These are phyloP conservation scores for Gonioctena quinquepunctata DNA, from an alignment of 1,140 invertebrate genomes.

Conservation along the genomic window DNA sequence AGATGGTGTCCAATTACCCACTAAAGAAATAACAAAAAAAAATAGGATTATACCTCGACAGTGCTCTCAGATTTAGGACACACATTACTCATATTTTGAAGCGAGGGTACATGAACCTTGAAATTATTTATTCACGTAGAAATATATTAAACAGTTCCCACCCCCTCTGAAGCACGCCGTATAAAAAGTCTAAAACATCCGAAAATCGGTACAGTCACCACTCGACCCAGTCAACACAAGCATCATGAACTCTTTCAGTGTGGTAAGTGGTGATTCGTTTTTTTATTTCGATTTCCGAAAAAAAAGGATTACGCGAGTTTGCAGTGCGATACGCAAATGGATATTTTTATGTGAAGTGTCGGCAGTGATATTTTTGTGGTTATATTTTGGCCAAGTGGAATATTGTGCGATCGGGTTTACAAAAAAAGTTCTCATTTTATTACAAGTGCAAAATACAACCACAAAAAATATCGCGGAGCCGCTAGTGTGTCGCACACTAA, in stretches of 20 bases:
- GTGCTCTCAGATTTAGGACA: too few relatives aligned
- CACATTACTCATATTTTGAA: too few relatives aligned
- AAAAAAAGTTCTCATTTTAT: not conserved
- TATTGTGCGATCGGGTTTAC: not conserved
- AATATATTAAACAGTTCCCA: constrained; percentile 47
- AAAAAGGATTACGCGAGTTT: constrained; percentile 2
- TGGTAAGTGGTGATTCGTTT: constrained; percentile 48
- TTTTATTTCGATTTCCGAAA: too few relatives aligned
- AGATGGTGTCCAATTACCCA: too few relatives aligned
- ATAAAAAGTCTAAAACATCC: constrained; percentile 47
- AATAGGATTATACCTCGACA: too few relatives aligned
- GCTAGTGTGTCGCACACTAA: too few relatives aligned
- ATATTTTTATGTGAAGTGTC: constrained; percentile 13
- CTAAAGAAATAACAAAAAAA: too few relatives aligned
- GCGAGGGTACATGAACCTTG: too few relatives aligned
- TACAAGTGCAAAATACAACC: not conserved
- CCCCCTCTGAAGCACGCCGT: constrained; percentile 35
- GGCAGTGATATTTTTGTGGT: constrained; percentile 17
- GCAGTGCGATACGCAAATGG: constrained; percentile 8
- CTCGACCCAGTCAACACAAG: constrained; percentile 51
- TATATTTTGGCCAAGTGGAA: not conserved
- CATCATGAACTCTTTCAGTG: constrained; percentile 56
- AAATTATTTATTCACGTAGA: too few relatives aligned
- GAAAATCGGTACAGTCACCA: constrained; percentile 51
- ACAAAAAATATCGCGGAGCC: not conserved